phyloP scores from a whole-genome alignment of 2,888 invertebrate species.

The Caenorhabditis sp. region DNA sequence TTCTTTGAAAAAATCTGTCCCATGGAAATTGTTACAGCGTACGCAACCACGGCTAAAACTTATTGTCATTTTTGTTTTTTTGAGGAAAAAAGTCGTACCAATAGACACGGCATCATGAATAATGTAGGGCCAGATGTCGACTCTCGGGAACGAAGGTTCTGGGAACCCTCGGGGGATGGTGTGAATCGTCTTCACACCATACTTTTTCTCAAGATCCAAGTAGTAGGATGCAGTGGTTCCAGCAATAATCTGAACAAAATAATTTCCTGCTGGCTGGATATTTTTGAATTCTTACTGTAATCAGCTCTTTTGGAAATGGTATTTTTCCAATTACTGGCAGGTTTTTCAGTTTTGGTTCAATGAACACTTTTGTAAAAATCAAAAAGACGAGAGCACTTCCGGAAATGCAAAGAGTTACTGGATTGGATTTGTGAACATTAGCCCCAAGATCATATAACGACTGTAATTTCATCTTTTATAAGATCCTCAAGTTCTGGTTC shows the following conservation, averaged over 20 bases:
- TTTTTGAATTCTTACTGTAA: slow-evolving; percentile 71
- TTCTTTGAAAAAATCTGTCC: slow-evolving; percentile 85
- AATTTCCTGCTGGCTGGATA: background rate
- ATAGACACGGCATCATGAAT: slow-evolving; percentile 84
- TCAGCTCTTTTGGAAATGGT: slow-evolving; percentile 75
- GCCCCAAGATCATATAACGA: slow-evolving; percentile 48
- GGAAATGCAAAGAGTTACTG: slow-evolving; percentile 59
- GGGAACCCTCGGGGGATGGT: slow-evolving; percentile 84
- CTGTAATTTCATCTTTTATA: slow-evolving; percentile 41
- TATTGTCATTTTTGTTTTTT: too few relatives aligned
- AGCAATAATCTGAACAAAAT: slow-evolving; percentile 82
- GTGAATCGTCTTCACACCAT: slow-evolving; percentile 83
- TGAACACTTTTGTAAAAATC: slow-evolving; percentile 44
- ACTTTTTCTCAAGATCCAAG: slow-evolving; percentile 80
- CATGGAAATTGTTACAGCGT: slow-evolving; percentile 85
- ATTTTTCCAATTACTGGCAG: slow-evolving; percentile 32
- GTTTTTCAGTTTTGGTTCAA: slow-evolving; percentile 54
- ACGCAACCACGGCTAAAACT: slow-evolving; percentile 84
- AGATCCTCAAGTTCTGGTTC: background rate
- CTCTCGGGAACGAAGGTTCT: slow-evolving; percentile 77
- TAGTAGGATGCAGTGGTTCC: slow-evolving; percentile 80
- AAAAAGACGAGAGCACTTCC: slow-evolving; percentile 34
- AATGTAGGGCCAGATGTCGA: slow-evolving; percentile 84
- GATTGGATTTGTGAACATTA: slow-evolving; percentile 61
- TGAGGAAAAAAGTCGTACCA: slow-evolving; percentile 65